Evolutionary conservation across 2,113 vertebrate genomes (phyloP).

Genomic region (Callionymus lyra): DNA sequence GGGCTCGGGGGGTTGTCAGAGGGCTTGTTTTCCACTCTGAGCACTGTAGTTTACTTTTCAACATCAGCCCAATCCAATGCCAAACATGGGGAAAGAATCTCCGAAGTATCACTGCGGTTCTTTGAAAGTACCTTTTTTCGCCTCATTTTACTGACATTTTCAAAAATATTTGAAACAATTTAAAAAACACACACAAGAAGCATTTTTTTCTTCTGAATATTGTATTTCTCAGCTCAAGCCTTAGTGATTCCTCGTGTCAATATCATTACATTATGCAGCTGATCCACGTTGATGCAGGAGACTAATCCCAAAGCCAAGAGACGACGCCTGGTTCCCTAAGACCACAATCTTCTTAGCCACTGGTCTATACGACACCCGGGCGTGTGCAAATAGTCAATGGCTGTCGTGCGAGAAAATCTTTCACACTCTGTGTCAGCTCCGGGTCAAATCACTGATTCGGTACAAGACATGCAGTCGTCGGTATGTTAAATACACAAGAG

Average conservation of each 20-base stretch:
- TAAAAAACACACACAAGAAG: too few relatives aligned
- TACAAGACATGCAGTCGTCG: conserved; percentile 43
- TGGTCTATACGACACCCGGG: conserved; percentile 17
- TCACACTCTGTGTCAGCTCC: conserved; percentile 1
- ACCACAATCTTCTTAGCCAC: conserved; percentile 45
- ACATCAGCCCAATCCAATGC: conserved; percentile 44
- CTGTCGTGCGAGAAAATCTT: conserved; percentile 14
- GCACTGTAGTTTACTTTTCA: conserved; percentile 50
- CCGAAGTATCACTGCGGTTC: too few relatives aligned
- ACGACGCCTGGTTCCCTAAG: conserved; percentile 38
- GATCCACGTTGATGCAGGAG: conserved; percentile 55
- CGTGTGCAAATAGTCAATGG: conserved; percentile 4
- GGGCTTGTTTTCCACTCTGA: conserved; percentile 55
- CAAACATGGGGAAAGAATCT: not conserved
- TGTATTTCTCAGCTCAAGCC: conserved; percentile 41
- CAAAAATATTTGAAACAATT: too few relatives aligned
- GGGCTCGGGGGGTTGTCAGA: conserved; percentile 49
- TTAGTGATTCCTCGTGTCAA: conserved; percentile 45
- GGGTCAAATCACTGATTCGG: conserved; percentile 6
- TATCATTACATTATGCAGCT: conserved; percentile 53
- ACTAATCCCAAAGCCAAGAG: conserved; percentile 44
- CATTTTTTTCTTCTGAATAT: conserved; percentile 31
- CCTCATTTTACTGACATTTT: too few relatives aligned
- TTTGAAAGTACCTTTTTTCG: too few relatives aligned
- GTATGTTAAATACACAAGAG: conserved; percentile 14